Evolutionary conservation across 2,888 invertebrate genomes (phyloP), one percentile per base, ranked within the genome.

Genomic region (Pedicia rivosa): DNA sequence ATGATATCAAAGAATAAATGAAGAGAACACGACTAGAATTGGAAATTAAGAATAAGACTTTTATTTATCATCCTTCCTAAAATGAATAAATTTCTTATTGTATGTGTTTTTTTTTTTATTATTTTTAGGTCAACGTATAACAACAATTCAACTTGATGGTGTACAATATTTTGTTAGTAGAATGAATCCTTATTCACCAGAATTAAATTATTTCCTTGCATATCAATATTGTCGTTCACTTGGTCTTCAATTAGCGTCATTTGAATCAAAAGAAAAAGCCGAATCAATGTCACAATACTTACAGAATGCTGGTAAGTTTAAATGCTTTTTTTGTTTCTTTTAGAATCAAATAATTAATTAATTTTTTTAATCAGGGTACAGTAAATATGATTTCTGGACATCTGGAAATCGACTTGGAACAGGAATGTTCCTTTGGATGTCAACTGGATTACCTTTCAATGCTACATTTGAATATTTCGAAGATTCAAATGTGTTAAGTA

Each of bases 361-460:
- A n/a, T n/a, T n/a, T n/a, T n/a, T n/a, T n/a, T n/a, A n/a, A n/a
- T n/a, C n/a, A n/a, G n/a, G n/a, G n/a, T 82, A 81, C 57, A 77
- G 76, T 47, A 79, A 80, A 53, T 80, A 78, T 50, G 83, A 84
- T 55, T 86, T 83, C 60, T 87, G 86, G 86, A 84, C 84, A 50
- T 84, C 84, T 40, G 86, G 86, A 42, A 87, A 87, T 61, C 77
- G 80, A 48, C 65, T 87, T 40, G 86, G 86, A 24, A 83, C 84
- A 12, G 80, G 82, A 51, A 84, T 83, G 80, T 78, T 80, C 59
- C 64, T 86, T 40, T 87, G 86, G 86, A 83, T 86, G 84, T 84
- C 83, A 56, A 82, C 83, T 24, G 86, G 86, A 10, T 62, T 83
- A 41, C 83, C 84, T 24, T 83, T 86, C 64, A 86, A 87, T 59